Percentiles rank a stretch among this genome's conserved stretches.
phyloP scores from a whole-genome alignment of 2,888 invertebrate species.

The Drosophila sordidapex region DNA sequence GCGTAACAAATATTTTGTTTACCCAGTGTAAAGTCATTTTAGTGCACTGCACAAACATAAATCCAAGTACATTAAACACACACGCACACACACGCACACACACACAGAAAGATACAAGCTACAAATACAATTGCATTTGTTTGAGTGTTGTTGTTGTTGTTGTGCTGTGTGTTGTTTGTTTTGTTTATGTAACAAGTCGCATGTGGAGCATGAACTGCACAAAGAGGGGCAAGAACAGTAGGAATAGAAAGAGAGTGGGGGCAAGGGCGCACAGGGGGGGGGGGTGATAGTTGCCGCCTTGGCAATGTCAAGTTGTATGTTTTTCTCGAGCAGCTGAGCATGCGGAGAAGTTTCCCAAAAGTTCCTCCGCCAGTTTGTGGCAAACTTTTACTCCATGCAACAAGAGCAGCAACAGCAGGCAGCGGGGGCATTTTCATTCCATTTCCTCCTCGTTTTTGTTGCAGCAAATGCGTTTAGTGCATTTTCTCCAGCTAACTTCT shows the following conservation, averaged over 20 bases:
- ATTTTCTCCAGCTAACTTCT: slow-evolving; percentile 68
- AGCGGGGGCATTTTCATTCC: slow-evolving; percentile 26
- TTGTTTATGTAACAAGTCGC: slow-evolving; percentile 47
- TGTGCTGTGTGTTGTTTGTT: slow-evolving; percentile 31
- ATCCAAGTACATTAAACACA: slow-evolving; percentile 57
- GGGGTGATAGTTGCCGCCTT: neutral
- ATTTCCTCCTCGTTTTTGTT: slow-evolving; percentile 28
- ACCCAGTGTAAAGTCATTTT: slow-evolving; percentile 77
- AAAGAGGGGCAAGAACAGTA: neutral
- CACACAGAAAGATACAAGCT: slow-evolving; percentile 40
- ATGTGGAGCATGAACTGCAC: slow-evolving; percentile 40
- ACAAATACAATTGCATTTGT: slow-evolving; percentile 50
- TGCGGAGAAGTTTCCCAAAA: slow-evolving; percentile 32
- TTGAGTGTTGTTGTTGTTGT: slow-evolving; percentile 4
- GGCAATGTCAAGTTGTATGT: slow-evolving; percentile 59
- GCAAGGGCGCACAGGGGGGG: neutral
- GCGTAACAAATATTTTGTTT: slow-evolving; percentile 74
- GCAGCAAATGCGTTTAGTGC: slow-evolving; percentile 60
- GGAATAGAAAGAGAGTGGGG: neutral
- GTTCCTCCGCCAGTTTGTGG: slow-evolving; percentile 15
- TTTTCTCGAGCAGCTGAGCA: slow-evolving; percentile 17
- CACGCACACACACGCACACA: slow-evolving; percentile 13
- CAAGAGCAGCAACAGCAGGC: neutral
- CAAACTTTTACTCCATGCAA: slow-evolving; percentile 37
- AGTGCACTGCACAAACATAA: slow-evolving; percentile 70